phyloP scores from a whole-genome alignment of 1,140 invertebrate species.

The Adelges cooleyi region DNA sequence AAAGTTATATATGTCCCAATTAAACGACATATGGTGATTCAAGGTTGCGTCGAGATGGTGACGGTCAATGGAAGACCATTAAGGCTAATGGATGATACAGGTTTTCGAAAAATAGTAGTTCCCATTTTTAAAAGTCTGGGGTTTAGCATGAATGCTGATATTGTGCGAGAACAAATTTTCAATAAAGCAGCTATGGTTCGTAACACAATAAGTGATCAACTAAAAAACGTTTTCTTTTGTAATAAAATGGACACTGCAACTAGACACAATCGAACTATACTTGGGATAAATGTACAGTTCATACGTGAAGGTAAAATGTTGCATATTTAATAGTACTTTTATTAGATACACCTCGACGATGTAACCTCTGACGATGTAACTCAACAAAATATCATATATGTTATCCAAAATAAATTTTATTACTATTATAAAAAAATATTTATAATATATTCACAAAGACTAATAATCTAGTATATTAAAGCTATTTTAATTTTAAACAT shows the following conservation, averaged over 20 bases:
- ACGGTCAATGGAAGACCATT: not conserved
- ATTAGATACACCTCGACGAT: too few relatives aligned
- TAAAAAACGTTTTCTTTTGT: not conserved
- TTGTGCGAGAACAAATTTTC: not conserved
- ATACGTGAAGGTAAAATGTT: not conserved
- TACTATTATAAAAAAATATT: too few relatives aligned
- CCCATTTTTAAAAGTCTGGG: not conserved
- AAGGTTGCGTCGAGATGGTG: not conserved
- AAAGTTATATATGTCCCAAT: too few relatives aligned
- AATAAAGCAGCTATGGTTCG: not conserved
- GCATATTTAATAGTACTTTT: not conserved
- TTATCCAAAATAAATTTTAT: too few relatives aligned
- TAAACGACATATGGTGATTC: too few relatives aligned
- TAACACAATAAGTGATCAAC: not conserved
- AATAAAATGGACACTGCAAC: slow-evolving; percentile 2
- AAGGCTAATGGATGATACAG: not conserved
- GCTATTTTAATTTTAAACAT: too few relatives aligned
- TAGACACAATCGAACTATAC: not conserved
- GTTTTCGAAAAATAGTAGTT: not conserved
- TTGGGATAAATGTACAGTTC: not conserved
- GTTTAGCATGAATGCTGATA: not conserved
- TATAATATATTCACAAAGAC: too few relatives aligned
- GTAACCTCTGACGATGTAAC: not conserved
- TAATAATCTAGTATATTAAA: too few relatives aligned
- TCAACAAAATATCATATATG: too few relatives aligned